Evolutionary conservation across 2,797 vertebrate genomes (phyloP).

Genomic region (Falco naumanni): DNA sequence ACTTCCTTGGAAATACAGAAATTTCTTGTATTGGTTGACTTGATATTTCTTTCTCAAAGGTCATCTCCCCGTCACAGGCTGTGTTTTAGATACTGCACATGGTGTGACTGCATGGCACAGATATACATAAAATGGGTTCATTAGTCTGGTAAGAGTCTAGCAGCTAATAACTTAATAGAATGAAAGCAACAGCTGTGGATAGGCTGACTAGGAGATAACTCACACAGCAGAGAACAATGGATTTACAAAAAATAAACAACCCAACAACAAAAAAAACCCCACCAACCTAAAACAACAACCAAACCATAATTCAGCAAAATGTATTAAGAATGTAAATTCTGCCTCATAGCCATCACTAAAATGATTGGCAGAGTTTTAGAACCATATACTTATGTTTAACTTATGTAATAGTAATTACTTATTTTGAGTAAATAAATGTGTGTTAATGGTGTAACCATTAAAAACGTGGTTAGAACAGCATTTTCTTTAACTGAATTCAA

Average conservation of each 20-base stretch:
- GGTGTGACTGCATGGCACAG: accelerated
- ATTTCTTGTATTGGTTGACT: not conserved
- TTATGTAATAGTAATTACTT: not conserved
- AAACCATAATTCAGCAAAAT: not conserved
- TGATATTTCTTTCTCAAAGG: not conserved
- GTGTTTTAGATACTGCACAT: not conserved
- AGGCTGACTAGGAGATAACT: not conserved
- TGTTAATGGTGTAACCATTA: not conserved
- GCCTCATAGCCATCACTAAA: not conserved
- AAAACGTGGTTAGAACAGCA: not conserved
- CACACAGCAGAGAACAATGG: not conserved
- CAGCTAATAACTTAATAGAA: not conserved
- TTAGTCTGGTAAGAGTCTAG: not conserved
- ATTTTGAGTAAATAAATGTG: not conserved
- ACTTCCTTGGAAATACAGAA: not conserved
- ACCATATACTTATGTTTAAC: not conserved
- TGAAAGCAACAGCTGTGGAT: not conserved
- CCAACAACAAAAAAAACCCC: too few species aligned
- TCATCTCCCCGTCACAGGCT: not conserved
- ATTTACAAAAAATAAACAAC: not conserved
- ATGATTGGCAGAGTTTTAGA: not conserved
- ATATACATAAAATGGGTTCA: not conserved
- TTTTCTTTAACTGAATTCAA: not conserved
- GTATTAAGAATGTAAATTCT: not conserved
- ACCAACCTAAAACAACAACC: too few species aligned